Percentiles rank a stretch among this genome's conserved stretches.
Conservation (phyloP, 2,113 vertebrate species). For the Scomber scombrus region DNA sequence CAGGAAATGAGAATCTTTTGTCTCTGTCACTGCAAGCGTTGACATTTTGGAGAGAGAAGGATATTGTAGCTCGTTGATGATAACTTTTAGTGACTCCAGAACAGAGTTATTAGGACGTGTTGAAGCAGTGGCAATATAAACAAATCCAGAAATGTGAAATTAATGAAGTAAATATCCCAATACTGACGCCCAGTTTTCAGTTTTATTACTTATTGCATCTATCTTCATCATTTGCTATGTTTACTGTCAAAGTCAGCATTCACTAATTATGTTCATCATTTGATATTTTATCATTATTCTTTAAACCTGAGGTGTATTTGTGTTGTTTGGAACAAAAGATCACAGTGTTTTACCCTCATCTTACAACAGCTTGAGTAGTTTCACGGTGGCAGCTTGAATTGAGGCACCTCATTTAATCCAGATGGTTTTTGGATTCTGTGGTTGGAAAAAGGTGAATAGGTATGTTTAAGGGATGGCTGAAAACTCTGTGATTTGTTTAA, state of each 20-base stretch:
- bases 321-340: not conserved
- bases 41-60: conserved; percentile 27
- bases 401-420: conserved; percentile 26
- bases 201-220: not conserved
- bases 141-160: not conserved
- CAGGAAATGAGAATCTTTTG: conserved; percentile 56
- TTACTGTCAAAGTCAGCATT: too few species aligned
- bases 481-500: not conserved
- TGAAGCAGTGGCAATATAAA: not conserved
- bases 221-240: not conserved
- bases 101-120: not conserved
- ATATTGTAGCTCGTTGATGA: not conserved
- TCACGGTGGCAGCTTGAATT: not conserved
- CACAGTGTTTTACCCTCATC: not conserved
- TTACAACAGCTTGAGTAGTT: not conserved
- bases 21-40: conserved; percentile 18
- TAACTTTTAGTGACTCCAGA: conserved; percentile 14
- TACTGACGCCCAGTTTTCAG: not conserved
- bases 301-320: not conserved
- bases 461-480: not conserved
- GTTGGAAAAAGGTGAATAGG: not conserved
- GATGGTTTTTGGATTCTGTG: conserved; percentile 16
- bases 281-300: too few species aligned
- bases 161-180: not conserved
- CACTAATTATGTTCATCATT: too few species aligned